phyloP scores from a whole-genome alignment of 2,888 invertebrate genomes.

The Dinocampus coccinellae region DNA sequence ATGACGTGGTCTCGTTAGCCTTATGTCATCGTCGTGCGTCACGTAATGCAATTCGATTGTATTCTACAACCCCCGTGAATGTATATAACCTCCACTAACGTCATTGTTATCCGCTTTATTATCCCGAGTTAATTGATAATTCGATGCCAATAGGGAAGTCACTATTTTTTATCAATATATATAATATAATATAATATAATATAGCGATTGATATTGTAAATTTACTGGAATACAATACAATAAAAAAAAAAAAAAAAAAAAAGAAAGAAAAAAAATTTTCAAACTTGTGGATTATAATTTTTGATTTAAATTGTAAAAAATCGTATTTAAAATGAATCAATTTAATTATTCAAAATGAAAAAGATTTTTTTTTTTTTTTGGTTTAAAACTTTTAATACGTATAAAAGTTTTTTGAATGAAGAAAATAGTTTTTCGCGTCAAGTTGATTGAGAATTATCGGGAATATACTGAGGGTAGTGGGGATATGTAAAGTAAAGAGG shows the following conservation, averaged over 20 bases:
- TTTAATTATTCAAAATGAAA: neutral
- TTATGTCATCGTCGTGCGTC: constrained; percentile 48
- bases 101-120: constrained; percentile 51
- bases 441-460: neutral
- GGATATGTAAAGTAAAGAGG: neutral
- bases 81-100: neutral
- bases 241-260: no score
- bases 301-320: no score
- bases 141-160: constrained; percentile 38
- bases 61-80: constrained; percentile 34
- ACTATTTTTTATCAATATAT: no score
- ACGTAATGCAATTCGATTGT: constrained; percentile 46
- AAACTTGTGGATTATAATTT: no score
- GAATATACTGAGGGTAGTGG: neutral
- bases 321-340: neutral
- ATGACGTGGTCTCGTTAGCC: constrained; percentile 46
- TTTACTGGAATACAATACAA: no score
- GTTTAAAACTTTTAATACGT: neutral
- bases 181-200: no score
- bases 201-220: no score
- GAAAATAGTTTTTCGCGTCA: neutral
- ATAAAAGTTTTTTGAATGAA: neutral
- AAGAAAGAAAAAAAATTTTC: no score
- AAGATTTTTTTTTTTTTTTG: no score
- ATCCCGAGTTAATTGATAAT: constrained; percentile 53